Base-by-base conservation (phyloP, 1,140 invertebrate species). In the Dendrolimus kikuchii region DNA sequence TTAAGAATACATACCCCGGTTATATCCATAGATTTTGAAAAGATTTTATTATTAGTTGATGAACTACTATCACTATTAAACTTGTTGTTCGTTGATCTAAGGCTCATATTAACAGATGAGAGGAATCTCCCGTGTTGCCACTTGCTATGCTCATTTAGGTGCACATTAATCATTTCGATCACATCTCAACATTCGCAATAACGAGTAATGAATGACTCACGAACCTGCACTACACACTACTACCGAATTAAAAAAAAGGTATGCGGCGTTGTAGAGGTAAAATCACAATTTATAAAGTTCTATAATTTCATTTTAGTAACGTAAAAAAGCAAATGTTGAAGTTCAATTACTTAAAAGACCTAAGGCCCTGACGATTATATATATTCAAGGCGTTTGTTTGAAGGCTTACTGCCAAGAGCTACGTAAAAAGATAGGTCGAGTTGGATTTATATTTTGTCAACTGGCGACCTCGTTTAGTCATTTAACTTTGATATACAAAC, bases 91-190 rank as follows among this genome's bases (percentile, higher is more conserved):
- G 70, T 60, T 47, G 81, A 59, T 49, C 81, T 76, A 62, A 85
- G 78, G 68, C 81, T 85, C 68, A 74, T 71, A 55, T 85, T 85
- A 7, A 85, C 66, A 51, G 71, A 61, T 49, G 72, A 82, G 60
- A 85, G 70, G 68, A 85, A 80, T 44, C 81, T 75, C 61, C 77
- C 77, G 62, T 77, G 80, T 60, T 80, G 74, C 81, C 81, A 81
- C 74, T 80, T 84, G 66, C 59, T 74, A 51, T 74, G 62, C 66
- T 81, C 81, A 62, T 64, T 78, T 58, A 73, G 59, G 64, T 73
- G 72, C 64, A 77, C 71, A 69, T 85, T 77, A 79, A 81, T 85
- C 70, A 76, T 80, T 76, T 63, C 74, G 71, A 59, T 81, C 67
- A 79, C 81, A 82, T 81, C 66, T 70, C 76, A 71, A 62, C 53